Evolutionary conservation across 2,888 invertebrate genomes (phyloP).

Genomic region (Rhimphoctona megacephalus): DNA sequence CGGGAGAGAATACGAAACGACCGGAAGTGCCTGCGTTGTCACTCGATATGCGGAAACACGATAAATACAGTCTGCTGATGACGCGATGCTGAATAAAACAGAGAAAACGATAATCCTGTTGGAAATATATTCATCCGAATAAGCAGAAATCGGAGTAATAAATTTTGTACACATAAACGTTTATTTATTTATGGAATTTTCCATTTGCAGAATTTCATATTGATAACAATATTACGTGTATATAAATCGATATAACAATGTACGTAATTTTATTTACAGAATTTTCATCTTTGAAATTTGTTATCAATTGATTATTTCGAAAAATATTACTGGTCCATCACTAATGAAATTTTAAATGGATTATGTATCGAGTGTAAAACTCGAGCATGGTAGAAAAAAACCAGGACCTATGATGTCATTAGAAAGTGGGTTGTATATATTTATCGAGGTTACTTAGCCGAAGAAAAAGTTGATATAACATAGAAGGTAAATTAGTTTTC

Average conservation of each 20-base stretch:
- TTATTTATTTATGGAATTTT: background rate
- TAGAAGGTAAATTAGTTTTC: background rate
- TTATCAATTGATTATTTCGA: background rate
- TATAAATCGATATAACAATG: background rate
- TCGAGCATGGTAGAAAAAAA: background rate
- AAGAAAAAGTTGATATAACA: background rate
- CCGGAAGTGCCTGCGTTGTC: constrained; percentile 27
- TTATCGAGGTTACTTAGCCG: background rate
- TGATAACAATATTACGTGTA: background rate
- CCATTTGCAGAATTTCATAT: background rate
- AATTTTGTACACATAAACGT: background rate
- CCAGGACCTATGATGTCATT: background rate
- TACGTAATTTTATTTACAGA: background rate
- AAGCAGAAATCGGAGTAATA: constrained; percentile 18
- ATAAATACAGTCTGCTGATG: constrained; percentile 16
- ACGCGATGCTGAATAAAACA: constrained; percentile 10
- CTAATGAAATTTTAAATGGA: background rate
- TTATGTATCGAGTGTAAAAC: background rate
- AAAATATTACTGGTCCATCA: background rate
- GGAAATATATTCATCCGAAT: constrained; percentile 17
- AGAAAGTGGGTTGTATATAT: background rate
- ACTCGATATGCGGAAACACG: constrained; percentile 25
- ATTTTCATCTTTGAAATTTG: background rate
- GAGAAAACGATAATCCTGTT: constrained; percentile 37
- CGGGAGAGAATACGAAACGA: constrained; percentile 2